Evolutionary conservation across 1,140 invertebrate genomes (phyloP).

Genomic region (Papilio xuthus): DNA sequence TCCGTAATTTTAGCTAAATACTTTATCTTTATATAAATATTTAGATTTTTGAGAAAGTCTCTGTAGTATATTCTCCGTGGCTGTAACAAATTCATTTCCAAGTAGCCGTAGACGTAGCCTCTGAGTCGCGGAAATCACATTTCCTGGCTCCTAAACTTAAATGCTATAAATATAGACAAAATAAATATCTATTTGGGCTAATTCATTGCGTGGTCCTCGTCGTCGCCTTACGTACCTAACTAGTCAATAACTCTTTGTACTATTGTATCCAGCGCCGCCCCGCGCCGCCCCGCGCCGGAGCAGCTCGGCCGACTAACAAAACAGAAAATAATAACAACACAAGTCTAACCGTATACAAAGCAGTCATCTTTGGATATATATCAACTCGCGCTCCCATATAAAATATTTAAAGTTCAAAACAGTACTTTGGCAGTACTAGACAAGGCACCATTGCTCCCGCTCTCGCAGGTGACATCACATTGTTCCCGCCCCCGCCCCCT

Average conservation of each 20-base stretch:
- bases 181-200: conserved; percentile 76
- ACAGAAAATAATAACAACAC: conserved; percentile 67
- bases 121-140: conserved; percentile 68
- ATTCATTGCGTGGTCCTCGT: conserved; percentile 72
- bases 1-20: conserved; percentile 50
- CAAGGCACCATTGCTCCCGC: conserved; percentile 63
- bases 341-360: conserved; percentile 74
- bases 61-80: conserved; percentile 49
- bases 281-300: conserved; percentile 27
- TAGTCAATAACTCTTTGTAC: conserved; percentile 77
- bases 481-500: too few relatives aligned
- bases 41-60: conserved; percentile 69
- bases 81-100: conserved; percentile 47
- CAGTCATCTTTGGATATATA: conserved; percentile 76
- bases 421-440: conserved; percentile 68
- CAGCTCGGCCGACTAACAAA: conserved; percentile 49
- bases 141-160: conserved; percentile 69
- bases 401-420: conserved; percentile 55
- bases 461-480: conserved; percentile 51
- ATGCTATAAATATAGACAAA: conserved; percentile 76
- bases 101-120: conserved; percentile 63
- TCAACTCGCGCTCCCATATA: conserved; percentile 42
- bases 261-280: conserved; percentile 58
- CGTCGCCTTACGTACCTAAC: conserved; percentile 68
- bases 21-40: conserved; percentile 53